Evolutionary conservation across 2,888 invertebrate genomes (phyloP), one percentile per base, ranked within the genome.

Genomic region (Cancer borealis): DNA sequence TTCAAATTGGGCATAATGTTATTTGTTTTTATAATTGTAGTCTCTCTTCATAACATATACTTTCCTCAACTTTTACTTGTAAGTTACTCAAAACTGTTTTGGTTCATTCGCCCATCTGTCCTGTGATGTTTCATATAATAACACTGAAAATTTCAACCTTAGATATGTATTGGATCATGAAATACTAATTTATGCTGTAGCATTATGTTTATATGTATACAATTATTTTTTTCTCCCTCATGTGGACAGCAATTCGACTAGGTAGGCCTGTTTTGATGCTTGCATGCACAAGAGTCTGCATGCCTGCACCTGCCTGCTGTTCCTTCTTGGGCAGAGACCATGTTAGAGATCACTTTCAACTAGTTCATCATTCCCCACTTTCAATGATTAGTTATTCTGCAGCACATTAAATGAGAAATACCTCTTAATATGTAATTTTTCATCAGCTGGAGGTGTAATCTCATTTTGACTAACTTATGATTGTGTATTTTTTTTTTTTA

Each of bases 181-280:
- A 73, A 73, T 84, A 84, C 39, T 30, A 39, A 84, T 84, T 47
- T 89, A 17, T 89, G 10, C n/a, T 47, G 12, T 3, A 89, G n/a
- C 47, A n/a, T 47, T 89, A 49, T 39, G n/a, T 46, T 5, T 89
- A 1, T 26, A 89, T 47, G 46, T 30, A 92, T 87, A 66, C 26
- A 54, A 87, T 21, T 47, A 89, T 45, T 88, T 45, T 92, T 93
- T n/a, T 73, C 88, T 73, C 60, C 87, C 84, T 92, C 90, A 26
- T 87, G 46, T 84, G 66, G 47, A 45, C 92, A 93, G 88, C 93
- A 45, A 92, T 87, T 91, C 93, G 93, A 54, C 91, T 93, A 93
- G 93, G 93, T 93, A 93, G 93, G 93, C 91, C 88, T 17, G 12
- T 87, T 60, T 46, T 79, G 49, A 92, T 88, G 92, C 92, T 84